Conservation (phyloP, 2,888 invertebrate genomes). For the Protophormia terraenovae region DNA sequence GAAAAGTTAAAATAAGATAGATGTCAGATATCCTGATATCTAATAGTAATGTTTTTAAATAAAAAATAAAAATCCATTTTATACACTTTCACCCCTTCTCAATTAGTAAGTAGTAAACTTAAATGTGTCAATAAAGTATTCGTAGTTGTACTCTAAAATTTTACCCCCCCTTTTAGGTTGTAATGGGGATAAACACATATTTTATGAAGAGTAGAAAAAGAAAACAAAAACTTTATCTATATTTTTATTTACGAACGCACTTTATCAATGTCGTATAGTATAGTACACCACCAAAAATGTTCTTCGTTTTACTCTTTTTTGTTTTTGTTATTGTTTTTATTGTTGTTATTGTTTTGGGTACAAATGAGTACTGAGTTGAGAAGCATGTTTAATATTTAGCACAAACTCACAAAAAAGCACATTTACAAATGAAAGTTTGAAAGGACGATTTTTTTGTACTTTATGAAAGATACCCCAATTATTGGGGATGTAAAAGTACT, state of each 20-base stretch:
- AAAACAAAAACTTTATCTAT: constrained; percentile 12
- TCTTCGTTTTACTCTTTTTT: constrained; percentile 33
- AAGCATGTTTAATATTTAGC: not conserved
- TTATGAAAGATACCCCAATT: no score
- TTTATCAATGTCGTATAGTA: constrained; percentile 17
- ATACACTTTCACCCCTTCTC: not conserved
- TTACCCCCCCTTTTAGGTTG: not conserved
- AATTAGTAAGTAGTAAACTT: constrained; percentile 7
- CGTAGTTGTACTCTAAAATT: not conserved
- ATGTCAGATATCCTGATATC: not conserved
- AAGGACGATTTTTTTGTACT: not conserved
- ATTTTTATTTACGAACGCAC: constrained; percentile 22
- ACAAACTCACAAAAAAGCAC: not conserved
- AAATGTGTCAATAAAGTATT: not conserved
- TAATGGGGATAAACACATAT: not conserved
- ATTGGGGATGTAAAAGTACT: no score
- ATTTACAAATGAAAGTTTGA: not conserved
- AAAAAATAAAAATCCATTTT: not conserved
- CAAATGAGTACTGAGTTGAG: not conserved
- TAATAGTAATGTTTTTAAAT: not conserved
- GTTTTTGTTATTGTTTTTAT: not conserved
- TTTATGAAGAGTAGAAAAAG: not conserved
- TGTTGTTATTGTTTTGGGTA: not conserved
- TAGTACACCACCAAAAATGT: not conserved
- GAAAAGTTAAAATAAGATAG: not conserved